phyloP scores from a whole-genome alignment of 2,888 invertebrate species.

The Cryptops parisi region DNA sequence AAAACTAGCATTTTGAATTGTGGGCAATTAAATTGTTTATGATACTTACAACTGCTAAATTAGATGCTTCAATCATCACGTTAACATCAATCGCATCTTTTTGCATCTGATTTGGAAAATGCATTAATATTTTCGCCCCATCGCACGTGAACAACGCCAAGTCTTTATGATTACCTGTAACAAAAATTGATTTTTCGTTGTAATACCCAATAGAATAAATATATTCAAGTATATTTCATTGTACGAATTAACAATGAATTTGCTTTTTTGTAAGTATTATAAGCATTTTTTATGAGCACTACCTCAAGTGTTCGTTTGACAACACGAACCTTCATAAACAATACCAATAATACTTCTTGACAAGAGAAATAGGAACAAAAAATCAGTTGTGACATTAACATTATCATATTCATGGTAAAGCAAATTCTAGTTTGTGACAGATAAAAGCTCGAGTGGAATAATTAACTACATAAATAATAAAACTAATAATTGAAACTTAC shows the following conservation, averaged over 20 bases:
- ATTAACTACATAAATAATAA: not conserved
- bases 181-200: not conserved
- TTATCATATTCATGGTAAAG: too few relatives aligned
- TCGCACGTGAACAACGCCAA: not conserved
- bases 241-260: too few relatives aligned
- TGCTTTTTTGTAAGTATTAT: too few relatives aligned
- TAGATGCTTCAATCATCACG: not conserved
- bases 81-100: not conserved
- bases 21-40: too few relatives aligned
- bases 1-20: too few relatives aligned
- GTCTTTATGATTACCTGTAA: not conserved
- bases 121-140: not conserved
- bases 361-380: too few relatives aligned
- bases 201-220: not conserved
- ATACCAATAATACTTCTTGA: too few relatives aligned
- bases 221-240: not conserved
- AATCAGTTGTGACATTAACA: too few relatives aligned
- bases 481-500: not conserved
- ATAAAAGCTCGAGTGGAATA: not conserved
- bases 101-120: constrained; percentile 5
- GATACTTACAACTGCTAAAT: not conserved
- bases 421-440: too few relatives aligned
- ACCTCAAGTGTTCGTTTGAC: too few relatives aligned
- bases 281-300: too few relatives aligned
- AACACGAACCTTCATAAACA: too few relatives aligned